Percentiles rank a stretch among this genome's conserved stretches.
phyloP scores from a whole-genome alignment of 2,797 vertebrate genomes.

The Gallinago stenura region DNA sequence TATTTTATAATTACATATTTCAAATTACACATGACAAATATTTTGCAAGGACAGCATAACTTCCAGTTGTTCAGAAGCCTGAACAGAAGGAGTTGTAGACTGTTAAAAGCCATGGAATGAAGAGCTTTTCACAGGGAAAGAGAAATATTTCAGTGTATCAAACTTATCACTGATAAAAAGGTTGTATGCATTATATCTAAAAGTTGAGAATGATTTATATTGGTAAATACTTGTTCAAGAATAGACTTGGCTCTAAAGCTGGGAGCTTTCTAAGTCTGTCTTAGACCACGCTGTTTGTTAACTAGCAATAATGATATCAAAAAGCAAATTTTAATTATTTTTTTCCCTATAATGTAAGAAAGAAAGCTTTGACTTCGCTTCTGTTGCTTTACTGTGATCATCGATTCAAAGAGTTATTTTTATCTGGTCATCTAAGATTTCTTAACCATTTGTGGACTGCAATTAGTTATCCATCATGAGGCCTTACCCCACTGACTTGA shows the following conservation, averaged over 20 bases:
- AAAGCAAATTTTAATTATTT: neutral
- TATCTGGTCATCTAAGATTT: neutral
- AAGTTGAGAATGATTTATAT: neutral
- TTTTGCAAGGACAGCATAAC: neutral
- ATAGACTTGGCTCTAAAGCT: neutral
- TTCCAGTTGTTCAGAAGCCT: neutral
- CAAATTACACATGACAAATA: neutral
- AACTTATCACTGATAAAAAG: neutral
- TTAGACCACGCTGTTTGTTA: neutral
- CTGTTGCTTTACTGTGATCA: neutral
- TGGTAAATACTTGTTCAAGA: neutral
- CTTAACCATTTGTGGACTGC: neutral
- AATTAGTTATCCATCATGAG: neutral
- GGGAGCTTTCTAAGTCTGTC: neutral
- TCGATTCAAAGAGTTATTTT: neutral
- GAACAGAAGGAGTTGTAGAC: neutral
- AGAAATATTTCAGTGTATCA: neutral
- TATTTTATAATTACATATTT: slow-evolving; percentile 7
- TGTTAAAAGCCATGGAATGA: neutral
- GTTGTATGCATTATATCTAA: neutral
- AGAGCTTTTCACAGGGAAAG: neutral
- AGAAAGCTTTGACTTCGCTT: neutral
- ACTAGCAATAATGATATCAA: neutral
- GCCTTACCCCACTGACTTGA: neutral
- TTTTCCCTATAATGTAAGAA: neutral